Evolutionary conservation across 2,113 vertebrate genomes (phyloP), one percentile per base, ranked within the genome.

Genomic region (Otis tarda): DNA sequence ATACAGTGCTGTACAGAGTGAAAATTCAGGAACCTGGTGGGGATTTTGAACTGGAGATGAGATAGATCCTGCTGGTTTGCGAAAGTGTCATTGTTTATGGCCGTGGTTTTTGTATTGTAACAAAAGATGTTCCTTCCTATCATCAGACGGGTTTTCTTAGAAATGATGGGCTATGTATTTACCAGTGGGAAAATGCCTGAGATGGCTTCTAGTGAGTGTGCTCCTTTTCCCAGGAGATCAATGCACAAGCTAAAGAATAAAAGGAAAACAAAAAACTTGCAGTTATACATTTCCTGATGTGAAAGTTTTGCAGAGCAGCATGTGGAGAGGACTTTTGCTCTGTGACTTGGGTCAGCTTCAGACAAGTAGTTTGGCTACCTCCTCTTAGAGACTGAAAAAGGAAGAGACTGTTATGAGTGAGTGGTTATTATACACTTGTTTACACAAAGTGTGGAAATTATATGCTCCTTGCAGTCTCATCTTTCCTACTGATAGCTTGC

Each of bases 401-500:
- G 76, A 68, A 45, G 73, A 75, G 49, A 18, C 33, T 6, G 31
- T 49, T 78, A 35, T 15, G 60, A 89, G 47, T 12, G 37, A 89
- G 77, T 55, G 31, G 33, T 90, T 86, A 25, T 73, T 47, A 39
- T 30, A 53, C 60, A 75, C 13, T 11, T 28, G 41, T 95, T 93
- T 92, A 73, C 74, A 41, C 25, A 61, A 75, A 68, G 37, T 37
- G 27, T 68, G 80, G 80, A 94, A 94, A 87, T 89, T 4, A 75
- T 41, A 31, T 67, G 52, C 67, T 70, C 16, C 83, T 89, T 77
- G 50, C 73, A 87, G 88, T 33, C 79, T 92, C 27, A 25, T 81
- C 64, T 43, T 71, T 69, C 76, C 76, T 53, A 25, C 92, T 87
- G 79, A 68, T 86, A 17, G 31, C 80, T 89, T 91, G 89, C 96